Evolutionary conservation across 2,888 invertebrate genomes (phyloP), one percentile per base, ranked within the genome.

Genomic region (Metacarcinus magister): DNA sequence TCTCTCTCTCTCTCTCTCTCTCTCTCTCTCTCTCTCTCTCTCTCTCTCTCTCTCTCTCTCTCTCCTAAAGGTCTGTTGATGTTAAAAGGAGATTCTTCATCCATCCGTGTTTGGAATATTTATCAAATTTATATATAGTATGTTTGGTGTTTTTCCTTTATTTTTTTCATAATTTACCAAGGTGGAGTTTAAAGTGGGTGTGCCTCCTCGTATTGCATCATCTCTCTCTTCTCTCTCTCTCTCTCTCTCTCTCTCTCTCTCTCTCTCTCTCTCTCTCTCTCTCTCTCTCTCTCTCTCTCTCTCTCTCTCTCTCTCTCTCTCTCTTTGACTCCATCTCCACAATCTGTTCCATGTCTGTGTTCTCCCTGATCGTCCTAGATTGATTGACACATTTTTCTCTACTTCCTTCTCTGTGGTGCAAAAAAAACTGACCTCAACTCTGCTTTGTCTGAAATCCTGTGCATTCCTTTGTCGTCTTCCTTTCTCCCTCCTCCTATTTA

Each of bases 211-310:
- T 19, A 19, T 60, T 4, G 19, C 60, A 60, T 60, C 2, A 60
- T 23, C 23, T 60, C 60, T 60, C 60, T 19, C 19, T 60, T 60
- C 60, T 60, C 60, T 60, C 60, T 60, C 60, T 60, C 60, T 60
- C 60, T 60, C 60, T 60, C 60, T 60, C 60, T 60, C 60, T 60
- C 60, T 60, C 60, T 60, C 75, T 75, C 75, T 75, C 75, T 75
- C 75, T 75, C 75, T 75, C 92, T 92, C 92, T 92, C 92, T 92
- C 92, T 92, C 92, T 92, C 92, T 92, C 92, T 92, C 92, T 92
- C 92, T 92, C 92, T 91, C 91, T 91, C 91, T 91, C 91, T 91
- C 92, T 46, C 92, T 92, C 92, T 92, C 92, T 92, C 92, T 92
- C 92, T 92, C 92, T 92, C 92, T 92, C 92, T 92, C 92, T 92